Base-by-base conservation (phyloP, 2,797 vertebrate species). In the Centroberyx gerrardi region DNA sequence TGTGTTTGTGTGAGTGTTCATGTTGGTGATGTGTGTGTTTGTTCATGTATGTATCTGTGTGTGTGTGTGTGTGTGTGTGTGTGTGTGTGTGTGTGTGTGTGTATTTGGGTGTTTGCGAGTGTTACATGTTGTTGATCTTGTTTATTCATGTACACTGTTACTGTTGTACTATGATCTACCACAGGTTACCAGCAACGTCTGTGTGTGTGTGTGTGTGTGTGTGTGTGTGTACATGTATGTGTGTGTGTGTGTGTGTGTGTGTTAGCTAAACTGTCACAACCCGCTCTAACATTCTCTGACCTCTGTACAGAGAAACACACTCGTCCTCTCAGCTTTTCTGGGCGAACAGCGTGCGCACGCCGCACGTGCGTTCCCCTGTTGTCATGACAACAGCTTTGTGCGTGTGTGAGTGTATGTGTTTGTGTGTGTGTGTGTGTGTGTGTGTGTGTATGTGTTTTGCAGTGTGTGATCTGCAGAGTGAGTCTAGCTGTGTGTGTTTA, bases 201-300 rank as follows among this genome's bases (percentile, higher is more conserved):
- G 5, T 18, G n/a, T 52, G 51, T 53, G 4, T 59, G 14, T 63
- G 68, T 66, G 28, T 76, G n/a, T n/a, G 65, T 55, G 62, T 36
- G 12, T 7, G 17, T 68, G 14, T 31, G 53, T 63, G 2, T 71
- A 36, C 3, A 46, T 80, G 15, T 68, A 46, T 78, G 72, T 72
- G 49, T 33, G 46, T 0, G 5, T n/a, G n/a, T n/a, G n/a, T 22
- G 71, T 27, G 49, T 17, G 27, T 46, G 58, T n/a, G 49, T 71
- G 78, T 82, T 75, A 68, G 44, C n/a, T 40, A 17, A 78, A 73
- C 75, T 83, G 78, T 83, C 17, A 83, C 62, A 75, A 69, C 63
- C 33, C 33, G 7, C 33, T 33, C 4, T 33, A 33, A 44, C 9
- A 8, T 44, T 49, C 17, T 49, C 56, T 77, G 82, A 84, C 83